Evolutionary conservation across 2,113 vertebrate genomes (phyloP).

Genomic region (Ochotona curzoniae): DNA sequence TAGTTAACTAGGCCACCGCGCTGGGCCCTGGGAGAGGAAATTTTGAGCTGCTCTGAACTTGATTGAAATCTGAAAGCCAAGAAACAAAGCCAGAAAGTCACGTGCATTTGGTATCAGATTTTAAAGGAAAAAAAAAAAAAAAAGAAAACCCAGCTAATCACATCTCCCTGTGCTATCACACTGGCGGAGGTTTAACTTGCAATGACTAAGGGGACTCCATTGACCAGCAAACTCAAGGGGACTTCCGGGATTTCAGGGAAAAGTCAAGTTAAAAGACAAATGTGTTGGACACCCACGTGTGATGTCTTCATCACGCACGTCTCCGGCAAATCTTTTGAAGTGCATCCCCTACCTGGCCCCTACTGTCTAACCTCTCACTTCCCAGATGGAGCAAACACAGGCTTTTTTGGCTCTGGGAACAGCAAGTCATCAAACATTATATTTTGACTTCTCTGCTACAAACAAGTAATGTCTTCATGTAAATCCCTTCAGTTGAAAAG

Average conservation of each 20-base stretch:
- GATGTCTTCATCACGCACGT: too few species aligned
- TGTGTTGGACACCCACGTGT: too few species aligned
- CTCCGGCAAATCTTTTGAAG: too few species aligned
- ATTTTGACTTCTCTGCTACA: neutral
- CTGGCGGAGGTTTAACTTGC: neutral
- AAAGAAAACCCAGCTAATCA: neutral
- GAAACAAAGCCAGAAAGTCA: neutral
- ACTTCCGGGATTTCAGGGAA: too few species aligned
- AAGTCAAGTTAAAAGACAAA: too few species aligned
- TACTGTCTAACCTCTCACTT: accelerated
- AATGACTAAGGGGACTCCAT: neutral
- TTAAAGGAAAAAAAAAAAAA: neutral
- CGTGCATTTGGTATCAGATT: neutral
- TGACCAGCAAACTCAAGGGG: too few species aligned
- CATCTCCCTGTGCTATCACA: neutral
- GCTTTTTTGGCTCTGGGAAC: neutral
- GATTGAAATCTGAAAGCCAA: slow-evolving; percentile 34
- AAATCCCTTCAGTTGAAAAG: neutral
- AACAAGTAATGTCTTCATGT: neutral
- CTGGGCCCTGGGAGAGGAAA: neutral
- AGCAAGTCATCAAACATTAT: neutral
- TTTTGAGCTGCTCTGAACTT: slow-evolving; percentile 2
- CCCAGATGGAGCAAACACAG: neutral
- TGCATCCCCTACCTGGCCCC: neutral
- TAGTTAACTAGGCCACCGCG: too few species aligned